Evolutionary conservation across 1,140 invertebrate genomes (phyloP).

Genomic region (Lepeophtheirus salmonis): DNA sequence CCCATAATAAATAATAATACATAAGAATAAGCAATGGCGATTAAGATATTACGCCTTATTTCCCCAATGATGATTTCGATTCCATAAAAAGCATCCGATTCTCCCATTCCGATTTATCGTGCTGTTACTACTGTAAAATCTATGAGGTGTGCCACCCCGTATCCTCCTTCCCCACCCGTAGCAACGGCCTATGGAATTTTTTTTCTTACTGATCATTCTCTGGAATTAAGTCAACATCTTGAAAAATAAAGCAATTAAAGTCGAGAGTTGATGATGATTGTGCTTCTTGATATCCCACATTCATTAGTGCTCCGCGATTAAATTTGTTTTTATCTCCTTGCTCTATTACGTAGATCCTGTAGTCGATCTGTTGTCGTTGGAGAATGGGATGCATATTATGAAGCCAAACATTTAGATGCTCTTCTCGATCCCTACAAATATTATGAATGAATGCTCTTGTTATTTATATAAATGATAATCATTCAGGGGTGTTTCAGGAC

Average conservation of each 20-base stretch:
- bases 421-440: slow-evolving; percentile 30
- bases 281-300: slow-evolving; percentile 39
- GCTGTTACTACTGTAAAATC: no score
- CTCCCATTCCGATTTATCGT: no score
- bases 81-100: no score
- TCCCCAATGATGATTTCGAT: no score
- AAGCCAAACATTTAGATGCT: slow-evolving; percentile 32
- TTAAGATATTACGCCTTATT: no score
- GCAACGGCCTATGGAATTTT: no score
- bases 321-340: slow-evolving; percentile 30
- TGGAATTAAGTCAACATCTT: slow-evolving; percentile 46
- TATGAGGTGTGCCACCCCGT: no score
- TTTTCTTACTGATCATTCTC: slow-evolving; percentile 42
- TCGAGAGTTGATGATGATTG: slow-evolving; percentile 22
- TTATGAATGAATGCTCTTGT: slow-evolving; percentile 3
- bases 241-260: slow-evolving; percentile 43
- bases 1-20: no score
- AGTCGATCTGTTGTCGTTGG: slow-evolving; percentile 36
- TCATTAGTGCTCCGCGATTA: slow-evolving; percentile 46
- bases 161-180: no score
- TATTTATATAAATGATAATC: background rate
- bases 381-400: slow-evolving; percentile 37
- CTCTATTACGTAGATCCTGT: slow-evolving; percentile 37
- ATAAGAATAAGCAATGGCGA: no score
- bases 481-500: no score